Percentiles rank a stretch among this genome's conserved stretches.
Conservation (phyloP, 2,888 invertebrate species). For the Caenorhabditis plicata region DNA sequence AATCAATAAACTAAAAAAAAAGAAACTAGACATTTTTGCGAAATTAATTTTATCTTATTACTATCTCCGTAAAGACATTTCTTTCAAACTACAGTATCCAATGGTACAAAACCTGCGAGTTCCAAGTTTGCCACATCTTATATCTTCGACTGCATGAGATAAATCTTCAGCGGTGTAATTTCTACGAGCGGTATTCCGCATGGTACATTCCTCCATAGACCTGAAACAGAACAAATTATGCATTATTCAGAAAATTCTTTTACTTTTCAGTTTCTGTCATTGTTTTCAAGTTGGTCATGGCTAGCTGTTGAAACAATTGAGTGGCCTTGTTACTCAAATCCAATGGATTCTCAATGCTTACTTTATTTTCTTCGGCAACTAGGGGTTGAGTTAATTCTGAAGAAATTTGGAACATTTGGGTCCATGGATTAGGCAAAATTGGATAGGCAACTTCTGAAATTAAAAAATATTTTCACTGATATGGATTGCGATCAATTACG, state of each 20-base stretch:
- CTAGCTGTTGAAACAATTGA: not conserved
- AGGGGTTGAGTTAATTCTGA: no score
- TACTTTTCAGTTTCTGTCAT: constrained; percentile 19
- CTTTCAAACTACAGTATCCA: not conserved
- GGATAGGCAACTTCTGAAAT: no score
- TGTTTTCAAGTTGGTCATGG: constrained; percentile 9
- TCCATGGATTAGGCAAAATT: no score
- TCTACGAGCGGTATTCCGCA: constrained; percentile 70
- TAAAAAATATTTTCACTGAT: no score
- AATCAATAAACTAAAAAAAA: no score
- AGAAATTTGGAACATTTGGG: no score
- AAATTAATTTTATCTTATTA: no score
- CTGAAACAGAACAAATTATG: not conserved
- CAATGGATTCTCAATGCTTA: constrained; percentile 19
- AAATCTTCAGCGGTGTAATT: constrained; percentile 94
- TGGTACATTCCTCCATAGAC: not conserved
- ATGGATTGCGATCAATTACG: no score
- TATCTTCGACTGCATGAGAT: constrained; percentile 82
- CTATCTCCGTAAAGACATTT: no score
- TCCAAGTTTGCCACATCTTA: constrained; percentile 45
- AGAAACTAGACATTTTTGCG: no score
- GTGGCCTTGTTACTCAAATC: constrained; percentile 30
- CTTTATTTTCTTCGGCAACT: no score
- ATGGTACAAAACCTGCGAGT: constrained; percentile 26
- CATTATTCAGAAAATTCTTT: not conserved